These are phyloP conservation scores for Kryptolebias marmoratus DNA, from an alignment of 2,113 vertebrate genomes.

Conservation along the genomic window DNA sequence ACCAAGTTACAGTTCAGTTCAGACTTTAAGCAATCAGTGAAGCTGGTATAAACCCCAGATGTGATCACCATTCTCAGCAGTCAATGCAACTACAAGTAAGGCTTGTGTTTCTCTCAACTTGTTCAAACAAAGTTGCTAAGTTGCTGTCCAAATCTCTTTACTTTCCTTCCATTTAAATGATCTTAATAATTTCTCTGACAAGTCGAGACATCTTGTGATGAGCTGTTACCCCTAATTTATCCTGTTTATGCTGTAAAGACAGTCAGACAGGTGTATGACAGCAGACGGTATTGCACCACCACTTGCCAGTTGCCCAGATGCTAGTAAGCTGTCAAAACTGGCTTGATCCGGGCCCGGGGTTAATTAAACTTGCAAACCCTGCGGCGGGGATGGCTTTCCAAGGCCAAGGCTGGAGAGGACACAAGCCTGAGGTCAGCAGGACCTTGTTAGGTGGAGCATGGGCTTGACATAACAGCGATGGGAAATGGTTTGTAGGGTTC, in stretches of 20 bases:
- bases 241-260: slow-evolving; percentile 32
- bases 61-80: not conserved
- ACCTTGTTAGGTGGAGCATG: slow-evolving; percentile 73
- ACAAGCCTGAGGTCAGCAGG: slow-evolving; percentile 66
- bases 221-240: slow-evolving; percentile 30
- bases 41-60: too few species aligned
- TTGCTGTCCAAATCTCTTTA: not conserved
- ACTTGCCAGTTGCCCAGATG: slow-evolving; percentile 67
- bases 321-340: slow-evolving; percentile 60
- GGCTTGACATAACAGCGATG: slow-evolving; percentile 66
- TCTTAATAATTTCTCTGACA: not conserved
- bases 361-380: slow-evolving; percentile 79
- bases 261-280: slow-evolving; percentile 35
- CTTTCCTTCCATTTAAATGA: not conserved
- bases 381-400: slow-evolving; percentile 50
- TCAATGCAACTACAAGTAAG: not conserved
- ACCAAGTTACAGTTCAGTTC: too few species aligned
- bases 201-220: slow-evolving; percentile 11
- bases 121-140: not conserved
- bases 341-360: slow-evolving; percentile 65
- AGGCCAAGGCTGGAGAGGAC: slow-evolving; percentile 65
- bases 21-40: not conserved
- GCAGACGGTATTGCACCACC: slow-evolving; percentile 39
- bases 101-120: not conserved
- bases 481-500: slow-evolving; percentile 67